A percentile compares a stretch with the other conserved stretches of the same genome.
phyloP scores from a whole-genome alignment of 2,797 vertebrate genomes.

The Sternotherus odoratus region DNA sequence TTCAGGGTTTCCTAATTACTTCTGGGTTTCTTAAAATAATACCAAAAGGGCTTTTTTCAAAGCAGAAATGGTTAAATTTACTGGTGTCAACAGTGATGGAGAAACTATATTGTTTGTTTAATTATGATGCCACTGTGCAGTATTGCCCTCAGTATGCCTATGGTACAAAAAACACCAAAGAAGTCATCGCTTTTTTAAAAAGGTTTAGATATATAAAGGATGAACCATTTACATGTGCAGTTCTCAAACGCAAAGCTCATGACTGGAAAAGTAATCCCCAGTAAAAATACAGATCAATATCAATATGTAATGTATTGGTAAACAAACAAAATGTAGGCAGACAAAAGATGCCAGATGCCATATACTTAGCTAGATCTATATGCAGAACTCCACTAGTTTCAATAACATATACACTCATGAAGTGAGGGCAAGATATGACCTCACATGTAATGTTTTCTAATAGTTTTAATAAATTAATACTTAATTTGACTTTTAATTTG shows the following conservation, averaged over 20 bases:
- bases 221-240: background rate
- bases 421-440: background rate
- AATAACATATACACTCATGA: background rate
- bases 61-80: constrained; percentile 71
- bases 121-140: constrained; percentile 58
- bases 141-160: constrained; percentile 47
- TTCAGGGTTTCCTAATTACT: constrained; percentile 74
- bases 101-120: constrained; percentile 68
- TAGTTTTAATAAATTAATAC: background rate
- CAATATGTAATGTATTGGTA: background rate
- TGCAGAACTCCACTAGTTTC: background rate
- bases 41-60: constrained; percentile 67
- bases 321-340: background rate
- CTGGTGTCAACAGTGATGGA: constrained; percentile 65
- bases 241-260: background rate
- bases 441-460: background rate
- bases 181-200: constrained; percentile 14
- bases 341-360: background rate
- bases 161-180: constrained; percentile 50
- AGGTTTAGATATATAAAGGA: background rate
- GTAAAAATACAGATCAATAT: background rate
- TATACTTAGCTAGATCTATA: background rate
- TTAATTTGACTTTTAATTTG: background rate
- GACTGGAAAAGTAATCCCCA: background rate
- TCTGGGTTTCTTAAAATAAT: constrained; percentile 74